Conservation (phyloP, 2,113 vertebrate genomes). For the Phrynocephalus versicolor region DNA sequence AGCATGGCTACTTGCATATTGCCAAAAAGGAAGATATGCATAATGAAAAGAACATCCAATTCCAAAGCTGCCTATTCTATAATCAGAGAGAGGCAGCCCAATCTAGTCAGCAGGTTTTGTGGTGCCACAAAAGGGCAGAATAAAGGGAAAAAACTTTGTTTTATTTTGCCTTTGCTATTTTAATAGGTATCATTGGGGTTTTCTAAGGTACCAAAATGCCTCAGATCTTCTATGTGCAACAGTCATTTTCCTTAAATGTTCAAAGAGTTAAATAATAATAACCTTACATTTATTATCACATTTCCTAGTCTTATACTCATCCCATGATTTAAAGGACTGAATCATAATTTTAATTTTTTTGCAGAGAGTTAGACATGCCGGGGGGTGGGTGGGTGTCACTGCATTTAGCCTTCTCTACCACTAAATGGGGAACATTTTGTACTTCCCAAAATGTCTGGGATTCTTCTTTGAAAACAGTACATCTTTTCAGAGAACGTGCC, state of each 20-base stretch:
- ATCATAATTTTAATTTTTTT: constrained; percentile 7
- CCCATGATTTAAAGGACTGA: neutral
- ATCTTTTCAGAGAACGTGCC: neutral
- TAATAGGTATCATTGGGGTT: neutral
- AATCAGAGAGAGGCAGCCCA: neutral
- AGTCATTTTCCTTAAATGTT: neutral
- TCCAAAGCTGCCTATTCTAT: neutral
- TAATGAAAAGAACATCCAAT: neutral
- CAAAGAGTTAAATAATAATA: neutral
- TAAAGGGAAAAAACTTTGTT: neutral
- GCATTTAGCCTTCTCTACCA: neutral
- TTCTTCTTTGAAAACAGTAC: neutral
- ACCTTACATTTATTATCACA: neutral
- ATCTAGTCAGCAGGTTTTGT: neutral
- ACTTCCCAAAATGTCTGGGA: neutral
- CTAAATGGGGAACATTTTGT: neutral
- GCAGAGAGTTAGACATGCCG: neutral
- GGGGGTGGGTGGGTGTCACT: neutral
- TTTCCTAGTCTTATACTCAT: neutral
- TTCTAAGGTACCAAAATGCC: neutral
- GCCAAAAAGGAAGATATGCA: no score
- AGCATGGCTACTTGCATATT: no score
- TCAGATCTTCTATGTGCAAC: neutral
- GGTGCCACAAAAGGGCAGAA: neutral
- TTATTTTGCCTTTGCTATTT: neutral